Conservation (phyloP, 2,888 invertebrate genomes). For the Anarsia innoxiella region DNA sequence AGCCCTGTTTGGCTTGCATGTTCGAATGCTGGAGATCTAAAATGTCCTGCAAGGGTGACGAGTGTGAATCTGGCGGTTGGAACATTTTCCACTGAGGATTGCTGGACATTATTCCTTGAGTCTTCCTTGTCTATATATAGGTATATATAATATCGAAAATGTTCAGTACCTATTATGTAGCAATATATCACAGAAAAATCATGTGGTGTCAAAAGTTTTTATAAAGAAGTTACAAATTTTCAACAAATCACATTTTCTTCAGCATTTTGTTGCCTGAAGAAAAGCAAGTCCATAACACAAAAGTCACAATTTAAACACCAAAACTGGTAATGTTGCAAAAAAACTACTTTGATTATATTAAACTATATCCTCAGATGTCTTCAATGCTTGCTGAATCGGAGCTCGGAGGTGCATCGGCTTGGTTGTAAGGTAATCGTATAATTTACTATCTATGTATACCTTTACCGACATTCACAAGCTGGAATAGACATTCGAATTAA, state of each 20-base stretch:
- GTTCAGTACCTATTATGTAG: constrained; percentile 48
- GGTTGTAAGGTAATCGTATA: constrained; percentile 46
- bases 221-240: constrained; percentile 45
- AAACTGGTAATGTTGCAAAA: constrained; percentile 55
- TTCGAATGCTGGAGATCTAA: constrained; percentile 81
- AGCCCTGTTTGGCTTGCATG: constrained; percentile 67
- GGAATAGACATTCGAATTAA: constrained; percentile 47
- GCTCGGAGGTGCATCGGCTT: constrained; percentile 66
- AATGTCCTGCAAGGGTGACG: constrained; percentile 88
- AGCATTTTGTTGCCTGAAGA: constrained; percentile 48
- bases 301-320: constrained; percentile 53
- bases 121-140: constrained; percentile 57
- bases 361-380: constrained; percentile 87
- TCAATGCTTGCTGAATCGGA: constrained; percentile 92
- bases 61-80: constrained; percentile 91
- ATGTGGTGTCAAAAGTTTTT: constrained; percentile 49
- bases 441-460: constrained; percentile 46
- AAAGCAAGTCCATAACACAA: constrained; percentile 44
- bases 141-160: constrained; percentile 58
- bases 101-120: constrained; percentile 79
- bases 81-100: constrained; percentile 93
- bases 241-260: constrained; percentile 63
- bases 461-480: constrained; percentile 49
- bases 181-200: constrained; percentile 69
- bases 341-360: constrained; percentile 69